These are phyloP conservation scores for Chinchilla lanigera DNA, from an alignment of 2,113 vertebrate genomes.

Conservation along the genomic window DNA sequence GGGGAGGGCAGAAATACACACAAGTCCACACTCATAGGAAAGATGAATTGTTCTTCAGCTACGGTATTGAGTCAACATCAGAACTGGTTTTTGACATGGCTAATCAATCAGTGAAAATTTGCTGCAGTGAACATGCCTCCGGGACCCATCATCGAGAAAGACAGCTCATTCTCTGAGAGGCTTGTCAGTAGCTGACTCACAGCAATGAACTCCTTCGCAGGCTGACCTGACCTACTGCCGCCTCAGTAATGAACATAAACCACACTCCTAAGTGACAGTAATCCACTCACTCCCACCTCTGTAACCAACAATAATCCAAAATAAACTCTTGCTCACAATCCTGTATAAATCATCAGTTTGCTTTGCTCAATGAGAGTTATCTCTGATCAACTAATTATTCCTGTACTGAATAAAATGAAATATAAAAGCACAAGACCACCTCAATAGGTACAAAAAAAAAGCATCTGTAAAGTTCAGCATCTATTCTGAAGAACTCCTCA, in stretches of 20 bases:
- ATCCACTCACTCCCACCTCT: background rate
- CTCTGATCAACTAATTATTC: background rate
- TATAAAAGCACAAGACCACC: background rate
- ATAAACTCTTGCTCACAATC: background rate
- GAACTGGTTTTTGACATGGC: slow-evolving; percentile 2
- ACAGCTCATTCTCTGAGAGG: background rate
- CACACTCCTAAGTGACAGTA: background rate
- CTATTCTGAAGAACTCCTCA: background rate
- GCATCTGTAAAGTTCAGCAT: background rate
- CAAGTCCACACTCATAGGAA: background rate
- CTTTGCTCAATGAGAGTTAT: background rate
- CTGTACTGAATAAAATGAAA: background rate
- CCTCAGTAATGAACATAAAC: background rate
- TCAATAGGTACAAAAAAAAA: background rate
- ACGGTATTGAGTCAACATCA: background rate
- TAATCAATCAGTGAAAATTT: background rate
- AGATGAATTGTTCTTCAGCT: background rate
- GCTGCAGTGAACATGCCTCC: background rate
- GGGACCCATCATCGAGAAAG: background rate
- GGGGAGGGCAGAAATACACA: background rate
- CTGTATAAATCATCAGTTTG: background rate
- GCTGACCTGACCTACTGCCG: background rate
- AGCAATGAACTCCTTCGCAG: background rate
- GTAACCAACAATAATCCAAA: background rate
- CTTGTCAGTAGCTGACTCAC: background rate